Percentiles rank a stretch among this genome's conserved stretches.
Evolutionary conservation across 1,140 invertebrate genomes (phyloP).

Genomic region (Stenopsyche tienmushanensis): DNA sequence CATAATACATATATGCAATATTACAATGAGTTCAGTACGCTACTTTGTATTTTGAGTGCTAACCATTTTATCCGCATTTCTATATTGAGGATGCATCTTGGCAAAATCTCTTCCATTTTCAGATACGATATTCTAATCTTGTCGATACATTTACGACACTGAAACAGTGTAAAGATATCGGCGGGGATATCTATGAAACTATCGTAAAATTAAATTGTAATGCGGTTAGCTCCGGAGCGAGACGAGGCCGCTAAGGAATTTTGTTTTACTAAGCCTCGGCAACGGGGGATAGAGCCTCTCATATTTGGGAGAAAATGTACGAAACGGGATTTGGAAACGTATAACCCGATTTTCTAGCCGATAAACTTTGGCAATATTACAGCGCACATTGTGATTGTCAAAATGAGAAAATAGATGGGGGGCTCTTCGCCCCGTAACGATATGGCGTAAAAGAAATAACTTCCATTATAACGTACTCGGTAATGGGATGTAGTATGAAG

Average conservation of each 20-base stretch:
- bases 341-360: slow-evolving; percentile 18
- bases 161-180: slow-evolving; percentile 2
- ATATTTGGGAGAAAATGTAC: background rate
- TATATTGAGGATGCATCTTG: too few species aligned
- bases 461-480: background rate
- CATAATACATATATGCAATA: too few species aligned
- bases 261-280: slow-evolving; percentile 10
- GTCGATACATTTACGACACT: background rate
- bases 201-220: slow-evolving; percentile 27
- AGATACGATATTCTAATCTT: background rate
- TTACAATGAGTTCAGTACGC: too few species aligned
- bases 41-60: too few species aligned
- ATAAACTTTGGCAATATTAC: slow-evolving; percentile 17
- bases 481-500: too few species aligned
- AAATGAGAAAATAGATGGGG: background rate
- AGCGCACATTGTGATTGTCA: slow-evolving; percentile 11
- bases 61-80: too few species aligned
- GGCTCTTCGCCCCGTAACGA: background rate
- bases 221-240: slow-evolving; percentile 1
- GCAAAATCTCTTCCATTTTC: background rate
- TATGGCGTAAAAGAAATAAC: background rate
- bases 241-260: background rate
- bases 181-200: slow-evolving; percentile 23
- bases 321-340: background rate
- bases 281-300: too few species aligned